These are phyloP conservation scores for Benitochromis conjunctus DNA, from an alignment of 2,113 vertebrate genomes.

Conservation along the genomic window DNA sequence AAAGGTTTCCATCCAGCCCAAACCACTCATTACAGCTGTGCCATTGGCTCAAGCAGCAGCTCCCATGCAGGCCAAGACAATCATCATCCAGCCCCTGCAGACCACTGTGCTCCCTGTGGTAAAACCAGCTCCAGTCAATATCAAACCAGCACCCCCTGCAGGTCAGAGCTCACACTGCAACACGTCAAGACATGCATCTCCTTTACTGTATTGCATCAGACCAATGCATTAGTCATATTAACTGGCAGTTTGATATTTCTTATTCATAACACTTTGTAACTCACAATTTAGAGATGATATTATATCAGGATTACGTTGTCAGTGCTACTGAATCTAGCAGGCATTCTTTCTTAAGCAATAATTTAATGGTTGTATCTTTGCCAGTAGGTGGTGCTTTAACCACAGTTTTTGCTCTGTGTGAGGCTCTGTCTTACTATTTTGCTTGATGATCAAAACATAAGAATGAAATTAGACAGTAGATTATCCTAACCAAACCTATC, in stretches of 20 bases:
- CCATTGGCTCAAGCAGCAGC: conserved; percentile 74
- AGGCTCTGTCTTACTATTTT: background rate
- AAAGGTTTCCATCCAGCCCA: conserved; percentile 87
- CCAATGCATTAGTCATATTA: background rate
- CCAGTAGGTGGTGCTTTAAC: conserved; percentile 58
- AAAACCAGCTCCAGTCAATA: conserved; percentile 79
- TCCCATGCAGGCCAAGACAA: conserved; percentile 81
- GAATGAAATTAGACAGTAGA: background rate
- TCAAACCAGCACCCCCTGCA: conserved; percentile 82
- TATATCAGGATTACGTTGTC: background rate
- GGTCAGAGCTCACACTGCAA: conserved; percentile 67
- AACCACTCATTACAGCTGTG: conserved; percentile 81
- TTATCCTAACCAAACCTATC: background rate
- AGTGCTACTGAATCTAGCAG: background rate
- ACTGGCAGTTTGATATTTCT: background rate
- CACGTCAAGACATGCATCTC: background rate
- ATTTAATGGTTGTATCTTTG: background rate
- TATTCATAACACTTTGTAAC: background rate
- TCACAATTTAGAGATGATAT: background rate
- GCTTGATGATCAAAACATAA: background rate
- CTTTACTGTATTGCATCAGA: background rate
- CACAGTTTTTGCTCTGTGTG: background rate
- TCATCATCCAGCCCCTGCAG: conserved; percentile 89
- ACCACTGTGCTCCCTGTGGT: conserved; percentile 76
- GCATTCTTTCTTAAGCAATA: background rate